Evolutionary conservation across 1,140 invertebrate genomes (phyloP).

Genomic region (Campoletis sonorensis): DNA sequence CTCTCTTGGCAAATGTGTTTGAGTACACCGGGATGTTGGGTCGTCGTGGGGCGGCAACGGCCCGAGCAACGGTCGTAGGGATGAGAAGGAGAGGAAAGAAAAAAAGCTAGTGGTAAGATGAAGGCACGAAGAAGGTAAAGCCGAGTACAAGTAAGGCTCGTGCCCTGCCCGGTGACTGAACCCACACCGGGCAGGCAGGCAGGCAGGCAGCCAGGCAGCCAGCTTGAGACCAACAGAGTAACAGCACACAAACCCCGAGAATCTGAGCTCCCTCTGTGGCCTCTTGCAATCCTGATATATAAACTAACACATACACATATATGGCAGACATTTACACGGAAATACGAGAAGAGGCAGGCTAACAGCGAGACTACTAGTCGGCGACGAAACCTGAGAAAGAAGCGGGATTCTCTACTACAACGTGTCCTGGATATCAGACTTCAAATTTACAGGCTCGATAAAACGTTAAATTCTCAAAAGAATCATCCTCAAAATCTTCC

Average conservation of each 20-base stretch:
- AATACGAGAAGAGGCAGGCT: conserved; percentile 2
- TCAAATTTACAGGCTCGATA: too few relatives aligned
- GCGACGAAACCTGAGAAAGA: conserved; percentile 33
- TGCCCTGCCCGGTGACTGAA: conserved; percentile 66
- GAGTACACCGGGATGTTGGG: not conserved
- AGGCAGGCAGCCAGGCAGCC: not conserved
- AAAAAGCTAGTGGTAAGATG: conserved; percentile 47
- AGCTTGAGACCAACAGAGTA: not conserved
- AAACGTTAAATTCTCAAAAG: too few relatives aligned
- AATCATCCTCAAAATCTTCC: too few relatives aligned
- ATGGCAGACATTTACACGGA: not conserved
- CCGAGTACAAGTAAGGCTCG: conserved; percentile 57
- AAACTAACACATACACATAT: not conserved
- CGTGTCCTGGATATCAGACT: too few relatives aligned
- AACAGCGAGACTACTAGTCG: conserved; percentile 29
- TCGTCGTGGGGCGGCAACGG: not conserved
- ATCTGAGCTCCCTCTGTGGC: conserved; percentile 36
- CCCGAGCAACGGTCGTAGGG: not conserved
- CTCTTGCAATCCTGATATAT: not conserved
- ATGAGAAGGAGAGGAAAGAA: not conserved
- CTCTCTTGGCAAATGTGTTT: conserved; percentile 16
- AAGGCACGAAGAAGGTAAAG: conserved; percentile 60
- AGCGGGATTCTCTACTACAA: conserved; percentile 21
- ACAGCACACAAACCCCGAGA: conserved; percentile 48
- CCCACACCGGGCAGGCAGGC: conserved; percentile 53